Base-by-base conservation (phyloP, 2,113 vertebrate genomes). In the Melanerpes aurifrons region DNA sequence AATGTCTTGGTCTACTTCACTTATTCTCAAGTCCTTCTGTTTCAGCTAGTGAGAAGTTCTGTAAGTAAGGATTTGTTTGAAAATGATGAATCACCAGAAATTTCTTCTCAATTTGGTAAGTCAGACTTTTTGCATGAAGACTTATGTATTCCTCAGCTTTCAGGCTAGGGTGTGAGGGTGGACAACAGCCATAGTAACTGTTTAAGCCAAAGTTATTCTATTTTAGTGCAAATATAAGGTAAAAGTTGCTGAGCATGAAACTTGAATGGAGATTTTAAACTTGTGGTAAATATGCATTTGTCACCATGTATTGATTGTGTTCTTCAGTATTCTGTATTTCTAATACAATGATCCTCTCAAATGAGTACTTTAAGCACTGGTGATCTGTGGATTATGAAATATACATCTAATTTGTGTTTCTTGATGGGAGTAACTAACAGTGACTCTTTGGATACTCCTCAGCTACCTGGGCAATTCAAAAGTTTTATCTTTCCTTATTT, bases 131-230 rank as follows among this genome's bases (percentile, higher is more conserved):
- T 14, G n/a, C 2, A 1, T 59, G 45, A 70, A 94, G 95, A 92
- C 83, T 92, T 94, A 91, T 91, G 86, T 96, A 87, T 90, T 87
- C 84, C 67, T 89, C 35, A 69, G 67, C 21, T 87, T 82, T 70
- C 68, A 54, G 54, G 19, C 58, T 86, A 7, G 67, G 29, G 54
- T 81, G 8, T 31, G 50, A 84, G 56, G 12, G 48, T 76, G 82
- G 77, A 89, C 59, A 54, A 50, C 78, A 79, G 74, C 69, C 92
- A 53, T 62, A 76, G 83, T 40, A 84, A 57, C 62, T 58, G 25
- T 32, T 87, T 58, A 59, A 94, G 59, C 59, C 84, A 63, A 67
- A 94, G 56, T 73, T 95, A 63, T 87, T 82, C 67, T 87, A 63
- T 29, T 87, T 86, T 61, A 79, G 54, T 56, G 29, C 21, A 62